Percentiles rank a stretch among this genome's conserved stretches.
These are phyloP conservation scores for Gymnoscelis rufifasciata DNA, from an alignment of 2,888 invertebrate species.

Conservation along the genomic window DNA sequence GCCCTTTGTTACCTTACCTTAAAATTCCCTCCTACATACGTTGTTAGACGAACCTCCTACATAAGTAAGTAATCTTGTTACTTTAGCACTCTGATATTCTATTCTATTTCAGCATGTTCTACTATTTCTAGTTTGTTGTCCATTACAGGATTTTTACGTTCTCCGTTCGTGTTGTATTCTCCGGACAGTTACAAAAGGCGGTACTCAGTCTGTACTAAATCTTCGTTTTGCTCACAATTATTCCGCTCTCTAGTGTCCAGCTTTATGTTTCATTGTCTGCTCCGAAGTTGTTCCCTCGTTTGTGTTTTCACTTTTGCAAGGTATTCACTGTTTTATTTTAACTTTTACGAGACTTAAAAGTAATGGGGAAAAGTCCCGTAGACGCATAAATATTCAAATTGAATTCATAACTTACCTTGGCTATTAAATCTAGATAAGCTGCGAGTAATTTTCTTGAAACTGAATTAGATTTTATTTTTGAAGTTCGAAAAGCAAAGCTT, in stretches of 20 bases:
- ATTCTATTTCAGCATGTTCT: conserved; percentile 5
- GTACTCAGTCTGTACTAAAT: conserved; percentile 42
- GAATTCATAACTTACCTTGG: background rate
- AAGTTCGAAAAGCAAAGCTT: background rate
- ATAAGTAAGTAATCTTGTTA: conserved; percentile 7
- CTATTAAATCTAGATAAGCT: background rate
- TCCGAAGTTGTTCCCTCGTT: conserved; percentile 14
- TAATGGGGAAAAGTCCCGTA: background rate
- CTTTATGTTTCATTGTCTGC: conserved; percentile 54
- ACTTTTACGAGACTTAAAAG: background rate
- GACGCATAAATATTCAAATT: conserved; percentile 1
- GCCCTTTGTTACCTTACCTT: background rate
- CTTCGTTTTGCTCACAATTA: conserved; percentile 57
- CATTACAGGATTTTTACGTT: conserved; percentile 16
- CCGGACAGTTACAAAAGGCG: conserved; percentile 20
- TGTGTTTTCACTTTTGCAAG: conserved; percentile 6
- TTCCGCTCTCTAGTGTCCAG: conserved; percentile 45
- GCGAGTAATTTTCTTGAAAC: background rate
- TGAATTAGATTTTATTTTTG: background rate
- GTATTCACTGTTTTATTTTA: conserved; percentile 1
- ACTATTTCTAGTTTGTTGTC: conserved; percentile 9
- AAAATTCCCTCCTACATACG: background rate
- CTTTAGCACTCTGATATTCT: conserved; percentile 10
- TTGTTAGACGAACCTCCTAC: conserved; percentile 1
- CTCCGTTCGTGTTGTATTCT: conserved; percentile 13